phyloP scores from a whole-genome alignment of 30 jellyfish, hydroid and myxozoan genomes.

The Cassiopea andromeda region DNA sequence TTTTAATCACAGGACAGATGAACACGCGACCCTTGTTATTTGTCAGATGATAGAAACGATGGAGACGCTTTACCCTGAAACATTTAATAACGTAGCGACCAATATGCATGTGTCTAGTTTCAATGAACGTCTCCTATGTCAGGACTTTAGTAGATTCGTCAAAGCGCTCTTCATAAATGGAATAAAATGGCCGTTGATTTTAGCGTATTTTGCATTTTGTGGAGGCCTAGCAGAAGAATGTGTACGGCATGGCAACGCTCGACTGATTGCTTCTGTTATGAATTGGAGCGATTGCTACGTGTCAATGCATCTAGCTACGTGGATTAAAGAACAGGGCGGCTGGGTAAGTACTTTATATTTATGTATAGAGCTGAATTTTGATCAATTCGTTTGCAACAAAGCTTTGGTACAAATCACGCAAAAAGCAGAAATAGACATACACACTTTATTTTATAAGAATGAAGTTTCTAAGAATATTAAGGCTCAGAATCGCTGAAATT shows the following conservation, averaged over 20 bases:
- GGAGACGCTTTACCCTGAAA: constrained; percentile 70
- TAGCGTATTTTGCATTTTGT: constrained; percentile 66
- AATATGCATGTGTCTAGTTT: constrained; percentile 55
- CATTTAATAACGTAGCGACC: constrained; percentile 39
- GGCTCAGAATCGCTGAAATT: no score
- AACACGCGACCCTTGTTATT: constrained; percentile 59
- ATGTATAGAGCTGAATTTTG: no score
- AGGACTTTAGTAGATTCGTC: constrained; percentile 63
- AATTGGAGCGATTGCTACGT: constrained; percentile 66
- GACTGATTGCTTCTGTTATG: constrained; percentile 40
- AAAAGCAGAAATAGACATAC: no score
- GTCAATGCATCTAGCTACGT: constrained; percentile 17
- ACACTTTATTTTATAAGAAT: no score
- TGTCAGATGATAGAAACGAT: constrained; percentile 65
- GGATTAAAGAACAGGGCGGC: constrained; percentile 75
- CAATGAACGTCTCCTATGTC: constrained; percentile 66
- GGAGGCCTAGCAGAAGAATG: constrained; percentile 81
- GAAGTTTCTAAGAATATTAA: no score
- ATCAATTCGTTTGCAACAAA: no score
- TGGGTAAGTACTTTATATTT: constrained; percentile 36
- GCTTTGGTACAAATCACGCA: no score
- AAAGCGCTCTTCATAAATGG: constrained; percentile 69
- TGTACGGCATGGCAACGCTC: constrained; percentile 62
- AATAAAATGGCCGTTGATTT: constrained; percentile 64
- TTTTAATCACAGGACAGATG: constrained; percentile 55